Conservation (phyloP, 1,140 invertebrate species). For the Tribolium castaneum region DNA sequence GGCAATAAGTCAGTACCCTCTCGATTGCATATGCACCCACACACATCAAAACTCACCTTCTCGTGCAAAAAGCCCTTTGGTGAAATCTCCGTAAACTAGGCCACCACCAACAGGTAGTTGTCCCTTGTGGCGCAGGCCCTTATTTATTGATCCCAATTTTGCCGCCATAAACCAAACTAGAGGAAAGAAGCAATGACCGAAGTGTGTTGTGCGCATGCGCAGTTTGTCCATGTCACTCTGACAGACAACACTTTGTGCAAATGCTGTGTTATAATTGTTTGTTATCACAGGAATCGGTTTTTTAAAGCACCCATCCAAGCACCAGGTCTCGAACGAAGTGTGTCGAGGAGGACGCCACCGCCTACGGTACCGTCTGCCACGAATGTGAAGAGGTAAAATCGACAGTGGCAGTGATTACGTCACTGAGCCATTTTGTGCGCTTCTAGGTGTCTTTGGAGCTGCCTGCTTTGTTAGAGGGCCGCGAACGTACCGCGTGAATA, state of each 20-base stretch:
- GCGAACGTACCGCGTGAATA: slow-evolving; percentile 35
- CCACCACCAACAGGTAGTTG: slow-evolving; percentile 32
- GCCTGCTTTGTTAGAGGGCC: not conserved
- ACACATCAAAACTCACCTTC: not conserved
- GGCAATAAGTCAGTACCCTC: not conserved
- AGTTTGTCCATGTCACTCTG: slow-evolving; percentile 51
- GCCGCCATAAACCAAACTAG: slow-evolving; percentile 51
- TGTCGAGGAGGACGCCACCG: not conserved
- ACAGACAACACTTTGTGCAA: slow-evolving; percentile 53
- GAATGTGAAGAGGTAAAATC: slow-evolving; percentile 21
- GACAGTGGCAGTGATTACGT: slow-evolving; percentile 57
- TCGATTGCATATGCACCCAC: not conserved
- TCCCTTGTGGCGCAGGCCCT: slow-evolving; percentile 45
- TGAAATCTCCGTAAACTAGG: not conserved
- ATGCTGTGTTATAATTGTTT: slow-evolving; percentile 49
- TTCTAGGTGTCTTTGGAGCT: slow-evolving; percentile 18
- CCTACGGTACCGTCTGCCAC: slow-evolving; percentile 26
- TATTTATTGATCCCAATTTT: slow-evolving; percentile 49
- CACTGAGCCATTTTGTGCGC: slow-evolving; percentile 62
- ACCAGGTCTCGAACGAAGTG: not conserved
- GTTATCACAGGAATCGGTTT: slow-evolving; percentile 44
- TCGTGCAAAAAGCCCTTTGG: not conserved
- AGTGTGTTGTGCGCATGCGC: slow-evolving; percentile 7
- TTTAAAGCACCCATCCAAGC: slow-evolving; percentile 45
- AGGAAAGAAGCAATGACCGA: slow-evolving; percentile 44